Evolutionary conservation across 2,113 vertebrate genomes (phyloP).

Genomic region (Oxyura jamaicensis): DNA sequence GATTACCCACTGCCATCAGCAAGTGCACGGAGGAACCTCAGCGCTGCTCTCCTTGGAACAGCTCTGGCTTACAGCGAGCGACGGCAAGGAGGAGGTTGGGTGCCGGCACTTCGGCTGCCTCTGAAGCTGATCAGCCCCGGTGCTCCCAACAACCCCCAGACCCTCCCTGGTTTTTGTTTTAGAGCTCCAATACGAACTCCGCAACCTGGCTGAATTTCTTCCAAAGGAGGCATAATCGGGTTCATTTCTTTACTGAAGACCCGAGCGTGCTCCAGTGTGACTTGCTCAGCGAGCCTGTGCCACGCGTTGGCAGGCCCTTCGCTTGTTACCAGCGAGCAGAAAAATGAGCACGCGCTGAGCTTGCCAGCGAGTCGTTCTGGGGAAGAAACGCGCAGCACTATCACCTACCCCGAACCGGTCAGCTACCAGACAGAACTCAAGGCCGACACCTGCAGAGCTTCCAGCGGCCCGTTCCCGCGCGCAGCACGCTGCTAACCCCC

Average conservation of each 20-base stretch:
- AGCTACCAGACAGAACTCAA: neutral
- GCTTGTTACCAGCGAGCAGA: neutral
- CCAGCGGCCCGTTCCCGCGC: neutral
- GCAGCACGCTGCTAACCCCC: neutral
- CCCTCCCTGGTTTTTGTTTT: neutral
- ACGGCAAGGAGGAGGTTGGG: too few species aligned
- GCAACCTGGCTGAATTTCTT: neutral
- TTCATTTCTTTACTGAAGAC: neutral
- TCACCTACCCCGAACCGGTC: neutral
- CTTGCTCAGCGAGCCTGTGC: neutral
- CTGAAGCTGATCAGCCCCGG: neutral
- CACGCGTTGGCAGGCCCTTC: neutral
- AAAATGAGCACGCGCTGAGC: fast-evolving
- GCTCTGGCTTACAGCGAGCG: neutral
- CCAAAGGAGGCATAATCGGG: neutral
- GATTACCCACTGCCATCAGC: neutral
- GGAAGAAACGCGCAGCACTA: neutral
- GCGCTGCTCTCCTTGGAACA: neutral
- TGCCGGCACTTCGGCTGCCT: neutral
- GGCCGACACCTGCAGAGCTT: neutral
- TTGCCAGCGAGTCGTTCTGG: fast-evolving
- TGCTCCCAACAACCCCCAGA: neutral
- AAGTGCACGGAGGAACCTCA: neutral
- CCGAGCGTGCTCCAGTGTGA: neutral
- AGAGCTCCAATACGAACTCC: neutral